Conservation (phyloP, 2,888 invertebrate species). For the Argyresthia albistria region DNA sequence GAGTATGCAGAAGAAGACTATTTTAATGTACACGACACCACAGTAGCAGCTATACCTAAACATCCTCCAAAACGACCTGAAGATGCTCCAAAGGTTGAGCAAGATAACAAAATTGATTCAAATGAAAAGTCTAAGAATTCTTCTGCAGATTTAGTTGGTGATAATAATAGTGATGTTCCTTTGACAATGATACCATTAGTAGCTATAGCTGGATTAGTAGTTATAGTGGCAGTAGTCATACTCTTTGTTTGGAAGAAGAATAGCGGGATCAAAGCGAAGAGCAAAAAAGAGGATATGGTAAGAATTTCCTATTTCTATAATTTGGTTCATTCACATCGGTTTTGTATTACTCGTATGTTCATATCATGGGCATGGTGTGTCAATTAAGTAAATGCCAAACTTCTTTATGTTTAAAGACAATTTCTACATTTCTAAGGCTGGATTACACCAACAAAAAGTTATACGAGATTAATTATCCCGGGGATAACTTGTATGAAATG, state of each 20-base stretch:
- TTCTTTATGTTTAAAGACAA: too few species aligned
- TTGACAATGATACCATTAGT: conserved; percentile 80
- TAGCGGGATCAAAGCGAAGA: conserved; percentile 75
- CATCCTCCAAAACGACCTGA: conserved; percentile 33
- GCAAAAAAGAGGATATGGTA: conserved; percentile 83
- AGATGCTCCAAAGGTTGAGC: conserved; percentile 29
- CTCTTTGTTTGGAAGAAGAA: conserved; percentile 82
- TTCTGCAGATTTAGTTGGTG: conserved; percentile 40
- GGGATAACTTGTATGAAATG: too few species aligned
- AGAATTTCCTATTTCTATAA: conserved; percentile 16
- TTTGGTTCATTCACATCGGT: neutral
- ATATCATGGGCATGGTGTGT: neutral
- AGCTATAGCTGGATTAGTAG: conserved; percentile 78
- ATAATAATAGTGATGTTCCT: conserved; percentile 60
- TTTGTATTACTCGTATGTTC: neutral
- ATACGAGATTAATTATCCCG: too few species aligned
- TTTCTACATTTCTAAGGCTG: too few species aligned
- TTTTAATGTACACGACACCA: conserved; percentile 41
- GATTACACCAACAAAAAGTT: too few species aligned
- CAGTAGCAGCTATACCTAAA: conserved; percentile 25
- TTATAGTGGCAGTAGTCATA: conserved; percentile 77
- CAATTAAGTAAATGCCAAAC: too few species aligned
- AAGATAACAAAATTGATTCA: conserved; percentile 11
- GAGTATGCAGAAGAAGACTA: conserved; percentile 22
- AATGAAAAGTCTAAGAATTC: conserved; percentile 7